phyloP scores from a whole-genome alignment of 1,140 invertebrate genomes.

The Nautilus pompilius region DNA sequence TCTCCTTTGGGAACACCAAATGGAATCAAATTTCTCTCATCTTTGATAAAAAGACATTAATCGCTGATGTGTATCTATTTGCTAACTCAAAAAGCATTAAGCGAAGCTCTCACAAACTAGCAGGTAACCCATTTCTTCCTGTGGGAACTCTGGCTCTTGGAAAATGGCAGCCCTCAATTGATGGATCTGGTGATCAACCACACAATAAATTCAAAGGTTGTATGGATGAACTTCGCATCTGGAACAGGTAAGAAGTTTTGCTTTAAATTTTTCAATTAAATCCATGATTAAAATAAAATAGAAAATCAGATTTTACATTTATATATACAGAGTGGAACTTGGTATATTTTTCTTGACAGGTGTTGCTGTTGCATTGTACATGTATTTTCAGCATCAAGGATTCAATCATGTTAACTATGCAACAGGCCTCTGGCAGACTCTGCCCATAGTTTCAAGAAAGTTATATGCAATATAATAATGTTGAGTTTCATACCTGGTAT shows the following conservation, averaged over 20 bases:
- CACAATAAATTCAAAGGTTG: conserved; percentile 17
- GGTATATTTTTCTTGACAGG: too few relatives aligned
- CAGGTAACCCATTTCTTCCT: conserved; percentile 6
- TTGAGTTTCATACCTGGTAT: too few relatives aligned
- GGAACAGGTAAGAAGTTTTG: conserved; percentile 16
- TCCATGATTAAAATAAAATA: too few relatives aligned
- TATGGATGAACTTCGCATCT: conserved; percentile 31
- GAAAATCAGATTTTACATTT: too few relatives aligned
- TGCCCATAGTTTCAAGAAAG: too few relatives aligned
- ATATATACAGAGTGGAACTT: too few relatives aligned
- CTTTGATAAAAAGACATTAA: not conserved
- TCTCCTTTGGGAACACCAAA: conserved; percentile 11
- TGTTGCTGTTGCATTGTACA: too few relatives aligned
- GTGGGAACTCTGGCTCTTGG: conserved; percentile 22
- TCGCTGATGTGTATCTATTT: conserved; percentile 10
- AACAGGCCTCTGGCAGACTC: too few relatives aligned
- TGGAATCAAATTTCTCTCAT: conserved; percentile 22
- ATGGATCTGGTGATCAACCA: conserved; percentile 10
- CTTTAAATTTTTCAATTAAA: conserved; percentile 7
- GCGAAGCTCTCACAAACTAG: not conserved
- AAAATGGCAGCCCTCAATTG: conserved; percentile 20
- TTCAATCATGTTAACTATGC: too few relatives aligned
- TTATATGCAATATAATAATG: too few relatives aligned
- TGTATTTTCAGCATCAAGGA: too few relatives aligned
- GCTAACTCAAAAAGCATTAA: not conserved